Evolutionary conservation across 2,888 invertebrate species (phyloP).

Genomic region (Cephus runcator): DNA sequence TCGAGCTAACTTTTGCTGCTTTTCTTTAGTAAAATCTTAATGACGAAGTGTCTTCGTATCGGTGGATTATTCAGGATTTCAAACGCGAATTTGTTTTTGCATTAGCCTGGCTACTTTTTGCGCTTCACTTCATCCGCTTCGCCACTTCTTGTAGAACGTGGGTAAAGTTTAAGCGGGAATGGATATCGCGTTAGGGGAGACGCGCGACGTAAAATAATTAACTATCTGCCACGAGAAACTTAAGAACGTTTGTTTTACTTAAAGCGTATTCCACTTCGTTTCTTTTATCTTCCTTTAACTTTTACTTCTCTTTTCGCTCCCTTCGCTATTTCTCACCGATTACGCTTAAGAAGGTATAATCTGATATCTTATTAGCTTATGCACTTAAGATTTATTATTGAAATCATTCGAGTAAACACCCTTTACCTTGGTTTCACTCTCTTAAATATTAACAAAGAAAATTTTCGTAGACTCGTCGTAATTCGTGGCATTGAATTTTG

Average conservation of each 20-base stretch:
- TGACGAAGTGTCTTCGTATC: background rate
- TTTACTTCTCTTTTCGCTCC: background rate
- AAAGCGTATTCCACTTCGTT: constrained; percentile 28
- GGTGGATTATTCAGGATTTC: background rate
- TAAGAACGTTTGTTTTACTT: constrained; percentile 58
- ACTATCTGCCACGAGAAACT: constrained; percentile 52
- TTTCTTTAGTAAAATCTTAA: background rate
- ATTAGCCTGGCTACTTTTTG: background rate
- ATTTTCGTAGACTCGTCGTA: background rate
- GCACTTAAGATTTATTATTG: constrained; percentile 45
- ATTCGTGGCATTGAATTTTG: background rate
- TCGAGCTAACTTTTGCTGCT: background rate
- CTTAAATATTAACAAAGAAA: background rate
- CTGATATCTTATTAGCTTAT: constrained; percentile 47
- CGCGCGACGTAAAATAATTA: constrained; percentile 51
- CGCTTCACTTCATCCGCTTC: constrained; percentile 10
- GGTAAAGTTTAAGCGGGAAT: constrained; percentile 32
- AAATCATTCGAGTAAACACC: constrained; percentile 8
- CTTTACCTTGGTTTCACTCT: background rate
- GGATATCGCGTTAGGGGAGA: constrained; percentile 43
- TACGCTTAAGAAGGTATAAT: constrained; percentile 31
- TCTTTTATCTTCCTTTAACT: constrained; percentile 12
- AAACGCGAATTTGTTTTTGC: background rate
- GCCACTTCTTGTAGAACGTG: constrained; percentile 19
- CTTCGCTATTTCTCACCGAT: constrained; percentile 23